Evolutionary conservation across 2,888 invertebrate species (phyloP).

Genomic region (Zygogramma bicolorata): DNA sequence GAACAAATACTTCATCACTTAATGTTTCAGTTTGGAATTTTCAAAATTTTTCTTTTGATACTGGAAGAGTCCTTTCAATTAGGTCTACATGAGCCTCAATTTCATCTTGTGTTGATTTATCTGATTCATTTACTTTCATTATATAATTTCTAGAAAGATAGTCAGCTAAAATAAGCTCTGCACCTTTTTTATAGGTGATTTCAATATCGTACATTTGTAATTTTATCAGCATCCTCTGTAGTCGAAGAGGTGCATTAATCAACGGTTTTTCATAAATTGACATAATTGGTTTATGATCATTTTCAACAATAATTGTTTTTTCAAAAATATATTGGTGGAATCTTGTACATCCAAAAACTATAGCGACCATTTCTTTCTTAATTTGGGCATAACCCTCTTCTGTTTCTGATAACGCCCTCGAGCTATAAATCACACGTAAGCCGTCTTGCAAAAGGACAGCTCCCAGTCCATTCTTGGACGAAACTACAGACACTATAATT

Average conservation of each 20-base stretch:
- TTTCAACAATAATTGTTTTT: no score
- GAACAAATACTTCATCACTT: neutral
- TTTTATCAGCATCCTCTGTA: no score
- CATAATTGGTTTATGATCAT: no score
- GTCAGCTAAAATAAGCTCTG: no score
- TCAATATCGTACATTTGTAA: no score
- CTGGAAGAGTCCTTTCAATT: constrained; percentile 8
- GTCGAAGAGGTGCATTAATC: no score
- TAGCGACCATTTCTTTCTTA: constrained; percentile 34
- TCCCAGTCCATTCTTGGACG: constrained; percentile 6
- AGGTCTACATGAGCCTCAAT: no score
- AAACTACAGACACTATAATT: constrained; percentile 5
- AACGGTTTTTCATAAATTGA: no score
- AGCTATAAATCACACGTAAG: constrained; percentile 10
- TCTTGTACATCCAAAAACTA: constrained; percentile 50
- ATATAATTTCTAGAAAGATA: no score
- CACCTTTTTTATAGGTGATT: no score
- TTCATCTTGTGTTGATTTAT: no score
- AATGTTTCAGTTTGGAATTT: constrained; percentile 1
- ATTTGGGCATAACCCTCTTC: constrained; percentile 11
- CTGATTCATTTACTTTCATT: no score
- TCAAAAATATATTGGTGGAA: constrained; percentile 39
- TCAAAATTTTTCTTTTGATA: constrained; percentile 7
- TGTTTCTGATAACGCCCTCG: constrained; percentile 10
- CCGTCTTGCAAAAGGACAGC: constrained; percentile 7